These are phyloP conservation scores for Pangasius macronema DNA, from an alignment of 2,797 vertebrate species.

Conservation along the genomic window DNA sequence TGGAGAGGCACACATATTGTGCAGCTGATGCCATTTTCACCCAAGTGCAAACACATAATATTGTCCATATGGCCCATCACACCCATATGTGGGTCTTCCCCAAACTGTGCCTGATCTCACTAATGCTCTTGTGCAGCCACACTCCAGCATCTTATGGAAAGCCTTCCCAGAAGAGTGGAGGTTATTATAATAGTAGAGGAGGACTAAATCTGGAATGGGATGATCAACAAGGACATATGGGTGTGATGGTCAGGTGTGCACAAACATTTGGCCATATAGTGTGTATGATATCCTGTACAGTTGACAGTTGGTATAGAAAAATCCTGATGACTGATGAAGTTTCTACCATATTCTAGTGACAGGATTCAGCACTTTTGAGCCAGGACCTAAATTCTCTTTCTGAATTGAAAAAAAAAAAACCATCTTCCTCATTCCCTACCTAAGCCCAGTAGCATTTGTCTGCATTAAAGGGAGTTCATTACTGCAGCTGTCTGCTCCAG, in stretches of 20 bases:
- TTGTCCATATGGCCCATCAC: too few species aligned
- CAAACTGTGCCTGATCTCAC: too few species aligned
- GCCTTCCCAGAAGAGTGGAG: too few species aligned
- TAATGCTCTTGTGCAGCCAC: too few species aligned
- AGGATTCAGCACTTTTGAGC: neutral
- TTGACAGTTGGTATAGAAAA: neutral
- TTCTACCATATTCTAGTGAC: neutral
- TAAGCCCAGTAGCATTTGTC: slow-evolving; percentile 21
- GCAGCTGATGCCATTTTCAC: too few species aligned
- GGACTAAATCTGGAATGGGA: neutral
- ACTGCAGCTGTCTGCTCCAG: slow-evolving; percentile 42
- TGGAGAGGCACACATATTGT: too few species aligned
- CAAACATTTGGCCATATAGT: neutral
- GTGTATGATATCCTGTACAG: neutral
- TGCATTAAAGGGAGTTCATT: slow-evolving; percentile 43
- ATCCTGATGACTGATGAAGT: neutral
- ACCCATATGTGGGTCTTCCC: too few species aligned
- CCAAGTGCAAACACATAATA: too few species aligned
- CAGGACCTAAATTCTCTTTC: neutral
- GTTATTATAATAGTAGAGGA: neutral
- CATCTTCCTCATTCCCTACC: neutral
- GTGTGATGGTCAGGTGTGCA: neutral
- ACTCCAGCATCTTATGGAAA: too few species aligned
- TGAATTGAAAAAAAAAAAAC: neutral
- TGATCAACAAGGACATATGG: neutral